Evolutionary conservation across 1,140 invertebrate genomes (phyloP), one percentile per base, ranked within the genome.

Genomic region (Drosophila albomicans): DNA sequence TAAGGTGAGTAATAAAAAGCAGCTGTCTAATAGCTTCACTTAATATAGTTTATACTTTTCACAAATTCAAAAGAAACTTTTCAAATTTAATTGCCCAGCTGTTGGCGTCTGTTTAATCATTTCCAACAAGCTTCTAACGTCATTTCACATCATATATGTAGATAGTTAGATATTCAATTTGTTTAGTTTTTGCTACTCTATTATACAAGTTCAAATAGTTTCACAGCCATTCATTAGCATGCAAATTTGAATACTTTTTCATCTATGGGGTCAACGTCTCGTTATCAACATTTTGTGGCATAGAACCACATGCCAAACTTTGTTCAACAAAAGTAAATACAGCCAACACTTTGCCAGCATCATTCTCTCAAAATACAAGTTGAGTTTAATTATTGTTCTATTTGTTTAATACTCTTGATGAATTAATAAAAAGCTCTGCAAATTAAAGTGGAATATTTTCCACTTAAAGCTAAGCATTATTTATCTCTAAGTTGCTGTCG

Each of bases 181-280:
- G 11, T 7, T 13, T 43, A 43, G 41, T 43, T 13, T 43, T 5
- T 5, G 3, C n/a, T 32, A 38, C 35, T 57, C 7, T 1, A 15
- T 2, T n/a, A 10, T 13, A 45, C 35, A 54, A 58, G 48, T 54
- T 62, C 20, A 69, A 61, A 67, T 57, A 59, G 56, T 35, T 74
- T 68, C 65, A 74, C 71, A 68, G 56, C 56, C 56, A 68, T 74
- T 68, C 65, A 75, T 75, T 75, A 69, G 66, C 49, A 75, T 75
- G 65, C 65, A 75, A 75, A 75, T 75, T 62, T 59, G 49, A 52
- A 15, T 38, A 68, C 38, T 73, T 73, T 68, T 59, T 69, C 20
- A 58, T 63, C 52, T 66, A 38, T 10, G 59, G 30, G 41, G 11
- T 64, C 16, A 41, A 63, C 38, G 54, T 59, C 51, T 38, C 11